A percentile compares a stretch with the other conserved stretches of the same genome.
Evolutionary conservation across 1,140 invertebrate genomes (phyloP).

Genomic region (Hyles vespertilio): DNA sequence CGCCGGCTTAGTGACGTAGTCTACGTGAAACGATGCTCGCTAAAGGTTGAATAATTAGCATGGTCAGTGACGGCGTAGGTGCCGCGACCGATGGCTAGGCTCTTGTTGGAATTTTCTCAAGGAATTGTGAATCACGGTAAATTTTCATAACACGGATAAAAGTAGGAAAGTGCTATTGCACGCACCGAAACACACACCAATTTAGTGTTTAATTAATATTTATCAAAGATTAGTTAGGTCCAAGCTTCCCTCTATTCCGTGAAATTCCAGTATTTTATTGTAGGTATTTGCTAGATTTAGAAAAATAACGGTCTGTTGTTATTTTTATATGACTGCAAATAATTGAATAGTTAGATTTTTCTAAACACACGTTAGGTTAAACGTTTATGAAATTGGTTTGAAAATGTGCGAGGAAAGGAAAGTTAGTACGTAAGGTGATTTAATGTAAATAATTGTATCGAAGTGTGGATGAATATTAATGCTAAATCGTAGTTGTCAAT

Average conservation of each 20-base stretch:
- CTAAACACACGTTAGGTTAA: conserved; percentile 39
- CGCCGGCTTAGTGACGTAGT: too few relatives aligned
- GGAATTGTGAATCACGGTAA: conserved; percentile 8
- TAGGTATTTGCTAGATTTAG: conserved; percentile 71
- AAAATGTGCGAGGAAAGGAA: conserved; percentile 32
- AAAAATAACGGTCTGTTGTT: conserved; percentile 63
- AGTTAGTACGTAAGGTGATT: conserved; percentile 24
- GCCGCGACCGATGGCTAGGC: background rate
- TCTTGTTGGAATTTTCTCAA: conserved; percentile 8
- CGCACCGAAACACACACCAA: conserved; percentile 70
- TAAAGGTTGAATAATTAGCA: conserved; percentile 61
- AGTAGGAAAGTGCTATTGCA: conserved; percentile 74
- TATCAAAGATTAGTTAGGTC: conserved; percentile 57
- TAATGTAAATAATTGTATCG: conserved; percentile 40
- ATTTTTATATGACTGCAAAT: conserved; percentile 74
- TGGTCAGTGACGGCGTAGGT: conserved; percentile 14
- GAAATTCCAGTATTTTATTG: conserved; percentile 62
- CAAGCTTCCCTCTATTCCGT: conserved; percentile 60
- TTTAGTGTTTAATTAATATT: conserved; percentile 52
- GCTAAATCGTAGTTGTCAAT: too few relatives aligned
- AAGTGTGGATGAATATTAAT: conserved; percentile 15
- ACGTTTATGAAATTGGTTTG: conserved; percentile 49
- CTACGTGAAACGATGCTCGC: conserved; percentile 37
- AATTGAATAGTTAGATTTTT: conserved; percentile 67
- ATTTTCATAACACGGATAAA: conserved; percentile 30